Percentiles rank a stretch among this genome's conserved stretches.
These are phyloP conservation scores for Camponotus fellah DNA, from an alignment of 2,888 invertebrate genomes.

Conservation along the genomic window DNA sequence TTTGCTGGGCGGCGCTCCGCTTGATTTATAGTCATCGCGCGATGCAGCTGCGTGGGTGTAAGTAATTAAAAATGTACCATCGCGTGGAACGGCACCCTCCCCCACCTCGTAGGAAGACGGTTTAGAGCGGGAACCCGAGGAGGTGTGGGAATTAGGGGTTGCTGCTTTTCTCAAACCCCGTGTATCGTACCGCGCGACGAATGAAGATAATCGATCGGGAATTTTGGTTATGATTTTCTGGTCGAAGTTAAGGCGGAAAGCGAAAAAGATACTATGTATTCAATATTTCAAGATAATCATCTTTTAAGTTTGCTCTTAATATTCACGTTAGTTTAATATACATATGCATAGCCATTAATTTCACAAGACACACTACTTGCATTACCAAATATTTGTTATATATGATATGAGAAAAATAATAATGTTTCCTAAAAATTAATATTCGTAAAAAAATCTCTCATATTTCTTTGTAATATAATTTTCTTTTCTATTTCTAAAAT, in stretches of 20 bases:
- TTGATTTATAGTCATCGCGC: constrained; percentile 86
- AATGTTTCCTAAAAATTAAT: not conserved
- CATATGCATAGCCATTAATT: not conserved
- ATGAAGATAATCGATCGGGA: constrained; percentile 75
- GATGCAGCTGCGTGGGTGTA: constrained; percentile 86
- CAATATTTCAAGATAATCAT: not conserved
- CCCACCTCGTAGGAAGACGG: constrained; percentile 71
- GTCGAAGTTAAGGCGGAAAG: not conserved
- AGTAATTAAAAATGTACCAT: constrained; percentile 86
- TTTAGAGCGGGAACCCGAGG: constrained; percentile 60
- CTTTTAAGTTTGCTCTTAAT: not conserved
- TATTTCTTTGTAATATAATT: not conserved
- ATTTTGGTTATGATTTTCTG: not conserved
- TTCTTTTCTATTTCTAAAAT: not conserved
- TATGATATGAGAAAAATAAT: not conserved
- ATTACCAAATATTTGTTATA: not conserved
- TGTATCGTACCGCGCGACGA: constrained; percentile 81
- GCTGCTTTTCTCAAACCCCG: constrained; percentile 75
- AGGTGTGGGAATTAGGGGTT: constrained; percentile 75
- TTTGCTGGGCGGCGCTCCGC: constrained; percentile 85
- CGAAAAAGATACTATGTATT: not conserved
- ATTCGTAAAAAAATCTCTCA: not conserved
- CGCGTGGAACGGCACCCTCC: constrained; percentile 83
- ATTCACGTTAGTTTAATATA: not conserved
- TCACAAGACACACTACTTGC: not conserved